Base-by-base conservation (phyloP, 2,888 invertebrate genomes). In the Agriopis marginaria region DNA sequence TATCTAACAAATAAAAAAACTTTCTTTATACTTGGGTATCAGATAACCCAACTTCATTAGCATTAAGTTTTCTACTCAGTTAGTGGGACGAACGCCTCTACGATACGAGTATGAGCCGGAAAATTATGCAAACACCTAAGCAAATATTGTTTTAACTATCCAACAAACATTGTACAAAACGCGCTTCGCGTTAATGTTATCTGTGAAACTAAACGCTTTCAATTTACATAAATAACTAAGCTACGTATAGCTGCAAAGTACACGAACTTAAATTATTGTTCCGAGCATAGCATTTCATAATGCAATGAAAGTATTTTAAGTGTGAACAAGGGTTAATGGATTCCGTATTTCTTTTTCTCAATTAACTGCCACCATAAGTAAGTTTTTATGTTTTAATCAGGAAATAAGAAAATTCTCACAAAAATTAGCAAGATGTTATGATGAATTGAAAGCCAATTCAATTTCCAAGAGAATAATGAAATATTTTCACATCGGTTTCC, bases 31-130 rank as follows among this genome's bases (percentile, higher is more conserved):
- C n/a, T n/a, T n/a, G n/a, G n/a, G 42, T 63, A 72, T 72, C 77
- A 80, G 82, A 87, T 88, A 87, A 84, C 82, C 83, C 78, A 84
- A 81, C 85, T 85, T 88, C 87, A 88, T 88, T 88, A 86, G 84
- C 86, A 88, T 87, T 83, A 82, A 72, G 80, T 77, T 79, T 74
- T 82, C 79, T 78, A 77, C 82, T 83, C 79, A 80, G 83, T 84
- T 84, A 81, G 77, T 77, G 75, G 75, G 77, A 76, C 70, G 63
- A 55, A 66, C 66, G 50, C 70, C 54, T 78, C 73, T 78, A 77
- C 75, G 77, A 82, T 79, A 83, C 77, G 76, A 79, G 77, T 78
- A 83, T 77, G 77, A 80, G 77, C 73, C 78, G 82, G 78, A 79
- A 82, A 83, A 83, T 80, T 83, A 83, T 83, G 83, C 81, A 80